Conservation (phyloP, 2,888 invertebrate genomes). For the Drosophila leonis region DNA sequence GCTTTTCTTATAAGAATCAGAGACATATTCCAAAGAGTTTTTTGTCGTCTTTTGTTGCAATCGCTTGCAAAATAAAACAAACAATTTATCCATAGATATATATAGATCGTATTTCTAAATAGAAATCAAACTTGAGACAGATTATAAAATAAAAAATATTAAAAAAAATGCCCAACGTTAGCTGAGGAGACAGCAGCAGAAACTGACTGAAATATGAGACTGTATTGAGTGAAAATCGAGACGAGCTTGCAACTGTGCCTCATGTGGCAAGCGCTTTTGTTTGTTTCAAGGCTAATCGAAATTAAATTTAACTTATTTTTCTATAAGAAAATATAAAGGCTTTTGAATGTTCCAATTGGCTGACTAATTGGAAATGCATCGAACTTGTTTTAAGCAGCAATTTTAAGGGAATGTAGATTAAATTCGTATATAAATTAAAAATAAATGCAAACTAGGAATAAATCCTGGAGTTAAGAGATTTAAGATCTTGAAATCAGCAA, state of each 20-base stretch:
- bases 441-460: neutral
- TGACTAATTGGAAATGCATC: neutral
- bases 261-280: conserved; percentile 3
- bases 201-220: conserved; percentile 32
- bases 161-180: neutral
- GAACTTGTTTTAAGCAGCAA: neutral
- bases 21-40: conserved; percentile 4
- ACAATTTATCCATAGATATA: conserved; percentile 14
- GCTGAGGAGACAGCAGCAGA: conserved; percentile 19
- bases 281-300: conserved; percentile 34
- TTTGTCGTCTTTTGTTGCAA: conserved; percentile 8
- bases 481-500: neutral
- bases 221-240: neutral
- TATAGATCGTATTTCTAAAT: conserved; percentile 38
- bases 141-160: conserved; percentile 13
- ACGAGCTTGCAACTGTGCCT: conserved; percentile 6
- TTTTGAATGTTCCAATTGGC: neutral
- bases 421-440: neutral
- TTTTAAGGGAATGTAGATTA: neutral
- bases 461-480: neutral
- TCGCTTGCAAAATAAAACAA: conserved; percentile 15
- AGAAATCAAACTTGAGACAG: conserved; percentile 18
- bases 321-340: neutral
- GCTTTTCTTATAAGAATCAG: neutral
- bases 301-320: neutral